phyloP scores from a whole-genome alignment of 2,113 vertebrate genomes.

The Cyanistes caeruleus region DNA sequence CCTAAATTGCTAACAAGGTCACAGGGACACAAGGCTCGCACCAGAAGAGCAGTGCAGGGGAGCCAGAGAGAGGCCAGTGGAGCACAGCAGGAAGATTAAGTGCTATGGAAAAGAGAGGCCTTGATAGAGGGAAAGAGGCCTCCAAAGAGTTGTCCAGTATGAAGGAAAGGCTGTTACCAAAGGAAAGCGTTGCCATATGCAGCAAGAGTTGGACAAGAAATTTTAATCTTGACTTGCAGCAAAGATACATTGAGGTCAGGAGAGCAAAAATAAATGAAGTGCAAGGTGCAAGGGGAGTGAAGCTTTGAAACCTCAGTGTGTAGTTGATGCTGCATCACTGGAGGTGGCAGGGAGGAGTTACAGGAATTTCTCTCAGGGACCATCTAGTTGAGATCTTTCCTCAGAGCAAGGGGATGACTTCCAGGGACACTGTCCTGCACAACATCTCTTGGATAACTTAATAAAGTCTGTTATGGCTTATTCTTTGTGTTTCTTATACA shows the following conservation, averaged over 20 bases:
- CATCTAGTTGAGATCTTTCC: conserved; percentile 1
- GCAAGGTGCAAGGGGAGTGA: not conserved
- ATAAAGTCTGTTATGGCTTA: not conserved
- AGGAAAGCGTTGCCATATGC: not conserved
- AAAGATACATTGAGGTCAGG: not conserved
- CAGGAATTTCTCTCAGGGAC: conserved; percentile 13
- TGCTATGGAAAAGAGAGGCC: not conserved
- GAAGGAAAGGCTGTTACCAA: conserved; percentile 40
- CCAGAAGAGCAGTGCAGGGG: not conserved
- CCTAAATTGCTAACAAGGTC: conserved; percentile 1
- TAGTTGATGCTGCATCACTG: not conserved
- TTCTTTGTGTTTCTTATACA: not conserved
- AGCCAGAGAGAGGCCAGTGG: not conserved
- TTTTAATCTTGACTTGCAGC: not conserved
- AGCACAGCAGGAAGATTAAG: conserved; percentile 16
- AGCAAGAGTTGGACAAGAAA: conserved; percentile 1
- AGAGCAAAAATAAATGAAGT: conserved; percentile 6
- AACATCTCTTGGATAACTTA: conserved; percentile 31
- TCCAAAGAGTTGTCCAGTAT: conserved; percentile 14
- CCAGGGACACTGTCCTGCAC: conserved; percentile 22
- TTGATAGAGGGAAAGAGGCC: not conserved
- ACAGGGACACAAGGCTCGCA: not conserved
- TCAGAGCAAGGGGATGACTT: not conserved
- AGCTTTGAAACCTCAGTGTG: not conserved
- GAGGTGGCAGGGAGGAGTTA: not conserved